phyloP scores from a whole-genome alignment of 2,888 invertebrate species.

The Drosophila hawaiiensis region DNA sequence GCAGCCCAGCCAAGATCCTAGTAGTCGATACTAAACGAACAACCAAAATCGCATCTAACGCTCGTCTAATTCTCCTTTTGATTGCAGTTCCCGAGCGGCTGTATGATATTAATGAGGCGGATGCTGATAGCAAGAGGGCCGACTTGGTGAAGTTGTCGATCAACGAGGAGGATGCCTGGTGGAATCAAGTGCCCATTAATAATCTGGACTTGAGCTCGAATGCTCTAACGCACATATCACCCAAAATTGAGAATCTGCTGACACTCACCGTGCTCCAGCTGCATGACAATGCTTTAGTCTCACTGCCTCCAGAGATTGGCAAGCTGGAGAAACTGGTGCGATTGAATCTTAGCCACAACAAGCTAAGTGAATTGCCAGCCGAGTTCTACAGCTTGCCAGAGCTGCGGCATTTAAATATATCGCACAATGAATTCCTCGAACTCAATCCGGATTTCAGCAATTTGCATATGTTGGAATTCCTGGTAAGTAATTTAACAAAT shows the following conservation, averaged over 20 bases:
- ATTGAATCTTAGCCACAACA: constrained; percentile 90
- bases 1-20: constrained; percentile 34
- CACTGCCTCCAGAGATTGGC: constrained; percentile 91
- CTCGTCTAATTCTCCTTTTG: constrained; percentile 2
- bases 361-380: constrained; percentile 87
- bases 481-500: constrained; percentile 86
- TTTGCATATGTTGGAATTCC: constrained; percentile 90
- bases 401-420: constrained; percentile 89
- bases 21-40: constrained; percentile 43
- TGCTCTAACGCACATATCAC: constrained; percentile 88
- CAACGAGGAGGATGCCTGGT: constrained; percentile 90
- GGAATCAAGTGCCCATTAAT: constrained; percentile 92
- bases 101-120: constrained; percentile 90
- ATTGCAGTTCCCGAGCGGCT: constrained; percentile 89
- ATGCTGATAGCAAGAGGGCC: constrained; percentile 87
- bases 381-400: constrained; percentile 90
- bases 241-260: constrained; percentile 88
- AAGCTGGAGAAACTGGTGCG: constrained; percentile 89
- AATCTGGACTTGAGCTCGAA: constrained; percentile 93
- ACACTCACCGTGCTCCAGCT: constrained; percentile 91
- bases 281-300: constrained; percentile 92
- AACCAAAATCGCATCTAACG: neutral
- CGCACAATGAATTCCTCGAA: constrained; percentile 90
- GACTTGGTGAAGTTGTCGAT: constrained; percentile 85
- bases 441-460: constrained; percentile 91